A percentile compares a stretch with the other conserved stretches of the same genome.
These are phyloP conservation scores for Brachionus koreanus DNA, from an alignment of 1,140 invertebrate species.

Conservation along the genomic window DNA sequence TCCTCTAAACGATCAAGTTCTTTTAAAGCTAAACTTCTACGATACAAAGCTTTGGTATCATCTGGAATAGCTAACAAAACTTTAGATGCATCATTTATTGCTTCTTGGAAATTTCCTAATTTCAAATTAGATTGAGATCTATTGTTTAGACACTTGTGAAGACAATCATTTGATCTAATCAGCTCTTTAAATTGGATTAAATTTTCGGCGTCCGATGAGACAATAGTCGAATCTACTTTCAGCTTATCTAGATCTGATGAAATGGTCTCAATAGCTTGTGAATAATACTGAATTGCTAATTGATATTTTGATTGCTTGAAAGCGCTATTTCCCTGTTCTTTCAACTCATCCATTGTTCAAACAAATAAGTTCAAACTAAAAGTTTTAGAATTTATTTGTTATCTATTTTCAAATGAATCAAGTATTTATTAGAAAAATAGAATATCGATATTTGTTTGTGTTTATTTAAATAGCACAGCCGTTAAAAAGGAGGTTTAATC, in stretches of 20 bases:
- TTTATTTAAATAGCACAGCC: neutral
- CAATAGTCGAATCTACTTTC: slow-evolving; percentile 46
- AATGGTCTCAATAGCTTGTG: slow-evolving; percentile 60
- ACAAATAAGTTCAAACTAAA: neutral
- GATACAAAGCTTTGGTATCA: slow-evolving; percentile 88
- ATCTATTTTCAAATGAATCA: neutral
- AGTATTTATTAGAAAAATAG: neutral
- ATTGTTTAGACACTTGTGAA: slow-evolving; percentile 73
- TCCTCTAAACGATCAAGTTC: slow-evolving; percentile 73
- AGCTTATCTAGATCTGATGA: slow-evolving; percentile 47
- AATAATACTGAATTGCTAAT: slow-evolving; percentile 75
- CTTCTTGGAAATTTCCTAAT: slow-evolving; percentile 69
- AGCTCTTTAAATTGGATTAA: slow-evolving; percentile 64
- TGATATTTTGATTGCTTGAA: slow-evolving; percentile 77
- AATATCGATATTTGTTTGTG: neutral
- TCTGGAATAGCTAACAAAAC: slow-evolving; percentile 67
- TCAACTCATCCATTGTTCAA: slow-evolving; percentile 55
- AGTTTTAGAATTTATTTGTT: neutral
- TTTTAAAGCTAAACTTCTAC: slow-evolving; percentile 84
- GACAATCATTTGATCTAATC: slow-evolving; percentile 67
- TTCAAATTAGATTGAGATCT: slow-evolving; percentile 85
- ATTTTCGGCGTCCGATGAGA: neutral
- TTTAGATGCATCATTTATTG: slow-evolving; percentile 72
- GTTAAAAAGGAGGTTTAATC: neutral
- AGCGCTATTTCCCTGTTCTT: slow-evolving; percentile 80